Conservation (phyloP, 2,113 vertebrate species). For the Myiopsitta monachus region DNA sequence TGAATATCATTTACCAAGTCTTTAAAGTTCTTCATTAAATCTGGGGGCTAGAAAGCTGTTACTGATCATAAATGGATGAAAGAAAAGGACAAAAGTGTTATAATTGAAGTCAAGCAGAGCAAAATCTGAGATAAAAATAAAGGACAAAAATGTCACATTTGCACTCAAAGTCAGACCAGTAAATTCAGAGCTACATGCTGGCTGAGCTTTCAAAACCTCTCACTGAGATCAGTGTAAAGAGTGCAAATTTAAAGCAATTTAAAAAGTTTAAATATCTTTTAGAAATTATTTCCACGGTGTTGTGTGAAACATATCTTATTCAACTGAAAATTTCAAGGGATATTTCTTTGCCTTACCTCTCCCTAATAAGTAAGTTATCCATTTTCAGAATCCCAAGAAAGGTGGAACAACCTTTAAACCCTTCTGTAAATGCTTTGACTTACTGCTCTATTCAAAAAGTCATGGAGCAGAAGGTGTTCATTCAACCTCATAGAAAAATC, state of each 20-base stretch:
- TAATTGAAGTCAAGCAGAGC: neutral
- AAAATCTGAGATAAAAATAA: neutral
- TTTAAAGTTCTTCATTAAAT: constrained; percentile 2
- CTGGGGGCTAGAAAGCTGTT: neutral
- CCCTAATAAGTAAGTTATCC: neutral
- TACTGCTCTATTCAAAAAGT: neutral
- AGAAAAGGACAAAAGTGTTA: neutral
- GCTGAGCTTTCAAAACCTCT: neutral
- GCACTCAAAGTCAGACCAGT: neutral
- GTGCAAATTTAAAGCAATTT: neutral
- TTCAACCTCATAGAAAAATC: neutral
- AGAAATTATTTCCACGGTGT: neutral
- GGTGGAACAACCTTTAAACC: neutral
- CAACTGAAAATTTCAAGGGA: neutral
- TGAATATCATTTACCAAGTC: neutral
- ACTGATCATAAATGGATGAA: neutral
- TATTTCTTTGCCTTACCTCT: neutral
- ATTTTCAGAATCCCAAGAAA: neutral
- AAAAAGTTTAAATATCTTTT: neutral
- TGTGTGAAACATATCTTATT: neutral
- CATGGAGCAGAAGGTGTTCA: neutral
- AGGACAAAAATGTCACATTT: neutral
- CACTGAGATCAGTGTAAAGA: neutral
- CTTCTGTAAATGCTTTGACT: neutral
- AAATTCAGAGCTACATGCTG: neutral